These are phyloP conservation scores for Phyllotreta cruciferae DNA, from an alignment of 2,888 invertebrate species.

Conservation along the genomic window DNA sequence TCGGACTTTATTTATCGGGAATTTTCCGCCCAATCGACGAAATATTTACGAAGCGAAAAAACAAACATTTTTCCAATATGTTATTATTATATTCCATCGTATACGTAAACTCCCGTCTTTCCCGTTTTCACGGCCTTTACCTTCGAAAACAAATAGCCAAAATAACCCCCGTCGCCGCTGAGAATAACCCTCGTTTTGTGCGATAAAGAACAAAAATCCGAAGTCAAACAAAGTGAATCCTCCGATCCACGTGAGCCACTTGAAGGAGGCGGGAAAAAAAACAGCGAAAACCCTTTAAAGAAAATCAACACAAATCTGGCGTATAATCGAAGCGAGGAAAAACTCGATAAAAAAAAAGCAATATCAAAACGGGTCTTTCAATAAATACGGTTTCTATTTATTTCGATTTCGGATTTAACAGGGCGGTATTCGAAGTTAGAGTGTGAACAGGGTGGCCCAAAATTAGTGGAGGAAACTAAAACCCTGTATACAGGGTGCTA, in stretches of 20 bases:
- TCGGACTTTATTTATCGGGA: too few species aligned
- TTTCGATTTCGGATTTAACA: conserved; percentile 9
- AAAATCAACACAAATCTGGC: conserved; percentile 19
- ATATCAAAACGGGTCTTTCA: conserved; percentile 17
- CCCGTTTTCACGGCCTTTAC: neutral
- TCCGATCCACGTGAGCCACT: conserved; percentile 11
- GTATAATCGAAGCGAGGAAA: conserved; percentile 23
- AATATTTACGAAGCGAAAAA: too few species aligned
- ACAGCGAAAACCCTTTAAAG: conserved; percentile 16
- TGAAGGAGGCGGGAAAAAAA: neutral
- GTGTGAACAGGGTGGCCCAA: too few species aligned
- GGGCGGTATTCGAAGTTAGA: neutral
- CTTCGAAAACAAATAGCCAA: neutral
- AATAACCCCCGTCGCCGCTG: neutral
- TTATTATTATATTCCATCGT: too few species aligned
- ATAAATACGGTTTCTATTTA: conserved; percentile 26
- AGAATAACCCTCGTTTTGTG: conserved; percentile 9
- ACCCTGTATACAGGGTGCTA: too few species aligned
- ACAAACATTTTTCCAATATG: too few species aligned
- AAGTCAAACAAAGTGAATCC: conserved; percentile 11
- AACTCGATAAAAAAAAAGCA: conserved; percentile 28
- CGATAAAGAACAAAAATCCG: conserved; percentile 10
- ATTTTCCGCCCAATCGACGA: too few species aligned
- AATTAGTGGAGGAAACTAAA: too few species aligned
- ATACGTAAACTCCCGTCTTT: neutral